These are phyloP conservation scores for Cistogaster globosa DNA, from an alignment of 2,888 invertebrate species.

Conservation along the genomic window DNA sequence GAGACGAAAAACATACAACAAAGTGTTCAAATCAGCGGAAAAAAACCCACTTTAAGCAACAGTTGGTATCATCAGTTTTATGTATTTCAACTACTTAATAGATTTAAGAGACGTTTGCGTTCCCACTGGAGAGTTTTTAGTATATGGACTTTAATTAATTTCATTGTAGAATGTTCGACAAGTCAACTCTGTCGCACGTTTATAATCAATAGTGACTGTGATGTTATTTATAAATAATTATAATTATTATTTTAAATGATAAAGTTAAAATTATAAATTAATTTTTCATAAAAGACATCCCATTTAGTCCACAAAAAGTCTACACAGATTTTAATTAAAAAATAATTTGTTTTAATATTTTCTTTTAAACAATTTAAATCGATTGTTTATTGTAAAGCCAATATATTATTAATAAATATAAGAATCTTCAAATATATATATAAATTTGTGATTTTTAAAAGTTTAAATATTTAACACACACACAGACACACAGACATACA, in stretches of 20 bases:
- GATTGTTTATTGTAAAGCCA: not conserved
- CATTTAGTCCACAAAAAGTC: slow-evolving; percentile 19
- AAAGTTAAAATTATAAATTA: slow-evolving; percentile 12
- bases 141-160: slow-evolving; percentile 79
- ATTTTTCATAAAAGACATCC: slow-evolving; percentile 16
- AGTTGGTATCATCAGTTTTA: slow-evolving; percentile 74
- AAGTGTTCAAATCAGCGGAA: slow-evolving; percentile 28
- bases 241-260: slow-evolving; percentile 8
- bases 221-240: slow-evolving; percentile 78
- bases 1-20: slow-evolving; percentile 56
- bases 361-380: slow-evolving; percentile 30
- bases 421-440: slow-evolving; percentile 9
- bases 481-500: not conserved
- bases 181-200: slow-evolving; percentile 77
- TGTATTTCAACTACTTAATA: slow-evolving; percentile 63
- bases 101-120: slow-evolving; percentile 57
- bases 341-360: slow-evolving; percentile 9
- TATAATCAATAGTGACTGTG: slow-evolving; percentile 79
- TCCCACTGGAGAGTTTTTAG: slow-evolving; percentile 73
- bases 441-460: slow-evolving; percentile 28
- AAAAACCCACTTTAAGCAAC: not conserved
- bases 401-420: not conserved
- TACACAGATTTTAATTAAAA: not conserved
- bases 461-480: not conserved
- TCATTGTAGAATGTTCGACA: slow-evolving; percentile 76